Evolutionary conservation across 2,113 vertebrate genomes (phyloP).

Genomic region (Diadophis punctatus): DNA sequence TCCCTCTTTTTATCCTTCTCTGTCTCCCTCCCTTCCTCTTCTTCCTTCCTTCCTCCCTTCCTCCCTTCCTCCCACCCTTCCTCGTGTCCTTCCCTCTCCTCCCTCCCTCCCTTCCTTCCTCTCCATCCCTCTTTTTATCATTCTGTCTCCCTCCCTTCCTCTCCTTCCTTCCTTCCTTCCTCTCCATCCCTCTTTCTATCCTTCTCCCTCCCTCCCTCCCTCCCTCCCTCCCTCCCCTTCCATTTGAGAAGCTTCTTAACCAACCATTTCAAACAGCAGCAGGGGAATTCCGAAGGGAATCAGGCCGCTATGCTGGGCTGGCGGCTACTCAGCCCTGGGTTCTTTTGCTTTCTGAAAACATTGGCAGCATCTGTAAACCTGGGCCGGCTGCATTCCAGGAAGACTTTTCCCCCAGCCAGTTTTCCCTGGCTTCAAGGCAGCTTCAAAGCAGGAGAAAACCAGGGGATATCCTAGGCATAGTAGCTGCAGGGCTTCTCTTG

Average conservation of each 20-base stretch:
- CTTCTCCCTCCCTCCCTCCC: background rate
- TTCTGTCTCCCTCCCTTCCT: background rate
- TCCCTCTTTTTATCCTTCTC: too few species aligned
- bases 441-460: background rate
- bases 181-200: background rate
- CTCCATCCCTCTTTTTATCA: background rate
- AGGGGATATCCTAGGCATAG: background rate
- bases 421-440: background rate
- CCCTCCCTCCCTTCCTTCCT: background rate
- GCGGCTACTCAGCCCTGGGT: too few species aligned
- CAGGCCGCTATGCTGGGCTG: background rate
- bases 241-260: background rate
- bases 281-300: background rate
- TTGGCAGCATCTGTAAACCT: background rate
- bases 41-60: background rate
- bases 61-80: background rate
- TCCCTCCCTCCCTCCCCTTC: background rate
- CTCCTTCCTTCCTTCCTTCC: background rate
- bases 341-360: background rate
- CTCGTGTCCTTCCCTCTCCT: background rate
- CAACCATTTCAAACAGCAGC: background rate
- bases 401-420: background rate
- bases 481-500: background rate
- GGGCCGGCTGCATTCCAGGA: background rate
- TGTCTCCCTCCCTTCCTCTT: too few species aligned